Evolutionary conservation across 1,140 invertebrate genomes (phyloP).

Genomic region (Melitaea cinxia): DNA sequence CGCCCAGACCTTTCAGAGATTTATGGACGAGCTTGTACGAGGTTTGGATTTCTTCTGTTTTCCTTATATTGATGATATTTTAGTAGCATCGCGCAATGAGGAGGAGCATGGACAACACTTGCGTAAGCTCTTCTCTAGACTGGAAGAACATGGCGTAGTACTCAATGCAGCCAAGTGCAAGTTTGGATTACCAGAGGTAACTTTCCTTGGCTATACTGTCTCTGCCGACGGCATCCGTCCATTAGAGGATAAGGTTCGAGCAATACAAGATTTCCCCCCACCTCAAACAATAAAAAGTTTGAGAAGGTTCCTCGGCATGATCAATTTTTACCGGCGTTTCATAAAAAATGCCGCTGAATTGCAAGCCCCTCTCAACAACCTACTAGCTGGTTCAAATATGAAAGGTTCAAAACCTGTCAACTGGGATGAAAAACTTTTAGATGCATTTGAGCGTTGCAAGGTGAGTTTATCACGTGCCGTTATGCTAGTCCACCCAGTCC

Average conservation of each 20-base stretch:
- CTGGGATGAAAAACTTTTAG: not conserved
- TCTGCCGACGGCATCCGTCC: constrained; percentile 39
- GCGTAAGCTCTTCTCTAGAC: too few relatives aligned
- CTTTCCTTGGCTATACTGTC: constrained; percentile 52
- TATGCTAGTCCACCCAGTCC: not conserved
- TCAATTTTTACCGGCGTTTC: constrained; percentile 63
- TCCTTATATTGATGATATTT: too few relatives aligned
- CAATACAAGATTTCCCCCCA: constrained; percentile 47
- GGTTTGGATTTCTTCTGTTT: too few relatives aligned
- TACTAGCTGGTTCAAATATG: constrained; percentile 1
- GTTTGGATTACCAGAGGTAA: constrained; percentile 46
- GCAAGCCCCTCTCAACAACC: too few relatives aligned
- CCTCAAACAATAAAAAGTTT: constrained; percentile 56
- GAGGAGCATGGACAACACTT: too few relatives aligned
- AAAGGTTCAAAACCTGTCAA: constrained; percentile 12
- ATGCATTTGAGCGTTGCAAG: constrained; percentile 10
- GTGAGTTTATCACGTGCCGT: not conserved
- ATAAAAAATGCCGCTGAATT: constrained; percentile 43
- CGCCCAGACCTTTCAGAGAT: too few relatives aligned
- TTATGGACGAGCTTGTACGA: too few relatives aligned
- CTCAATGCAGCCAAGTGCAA: constrained; percentile 52
- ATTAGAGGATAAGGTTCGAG: constrained; percentile 38
- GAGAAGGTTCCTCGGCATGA: constrained; percentile 69
- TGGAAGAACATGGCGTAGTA: constrained; percentile 41
- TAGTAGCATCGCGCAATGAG: too few relatives aligned